A percentile compares a stretch with the other conserved stretches of the same genome.
Conservation (phyloP, 2,888 invertebrate genomes). For the Eupsilia transversa region DNA sequence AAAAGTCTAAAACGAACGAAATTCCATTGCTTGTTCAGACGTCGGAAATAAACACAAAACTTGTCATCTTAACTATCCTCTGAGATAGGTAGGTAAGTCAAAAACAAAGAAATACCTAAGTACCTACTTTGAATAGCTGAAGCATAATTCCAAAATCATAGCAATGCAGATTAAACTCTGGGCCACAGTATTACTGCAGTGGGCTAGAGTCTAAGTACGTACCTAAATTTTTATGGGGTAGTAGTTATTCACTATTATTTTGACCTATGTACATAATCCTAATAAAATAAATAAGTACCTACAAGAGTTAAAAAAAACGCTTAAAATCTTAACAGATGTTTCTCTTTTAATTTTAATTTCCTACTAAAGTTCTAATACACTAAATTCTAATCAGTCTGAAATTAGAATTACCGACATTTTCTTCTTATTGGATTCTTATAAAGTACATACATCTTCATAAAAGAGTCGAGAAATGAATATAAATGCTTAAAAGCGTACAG, state of each 20-base stretch:
- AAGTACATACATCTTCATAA: conserved; percentile 84
- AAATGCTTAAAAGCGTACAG: conserved; percentile 81
- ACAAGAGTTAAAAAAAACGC: background rate
- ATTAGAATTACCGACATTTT: conserved; percentile 72
- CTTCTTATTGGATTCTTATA: conserved; percentile 80
- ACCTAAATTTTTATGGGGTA: background rate
- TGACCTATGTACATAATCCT: background rate
- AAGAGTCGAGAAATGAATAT: conserved; percentile 84
- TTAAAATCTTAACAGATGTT: background rate
- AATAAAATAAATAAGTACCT: background rate
- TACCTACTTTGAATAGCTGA: too few relatives aligned
- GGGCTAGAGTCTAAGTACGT: too few relatives aligned
- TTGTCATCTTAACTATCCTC: too few relatives aligned
- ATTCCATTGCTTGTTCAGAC: background rate
- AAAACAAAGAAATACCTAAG: background rate
- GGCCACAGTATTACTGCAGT: too few relatives aligned
- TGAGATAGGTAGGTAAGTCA: background rate
- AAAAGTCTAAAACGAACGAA: background rate
- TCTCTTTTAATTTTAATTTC: conserved; percentile 23
- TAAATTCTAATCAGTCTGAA: conserved; percentile 67
- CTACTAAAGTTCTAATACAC: conserved; percentile 40
- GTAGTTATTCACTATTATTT: background rate
- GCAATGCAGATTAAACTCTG: background rate
- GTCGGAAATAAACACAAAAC: too few relatives aligned
- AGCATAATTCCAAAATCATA: background rate